Conservation (phyloP, 1,140 invertebrate species). For the Ceratina calcarata region DNA sequence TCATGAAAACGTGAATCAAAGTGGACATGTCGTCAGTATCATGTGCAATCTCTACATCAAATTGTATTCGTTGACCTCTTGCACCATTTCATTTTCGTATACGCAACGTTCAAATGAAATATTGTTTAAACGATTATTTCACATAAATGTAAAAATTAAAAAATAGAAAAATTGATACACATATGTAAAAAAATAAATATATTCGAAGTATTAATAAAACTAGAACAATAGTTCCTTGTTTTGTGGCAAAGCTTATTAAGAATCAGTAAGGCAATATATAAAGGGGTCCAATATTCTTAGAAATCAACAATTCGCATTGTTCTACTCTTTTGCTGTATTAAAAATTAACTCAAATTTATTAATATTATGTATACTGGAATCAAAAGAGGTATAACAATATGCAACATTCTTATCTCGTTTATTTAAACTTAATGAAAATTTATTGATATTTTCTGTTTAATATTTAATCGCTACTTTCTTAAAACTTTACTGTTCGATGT, state of each 20-base stretch:
- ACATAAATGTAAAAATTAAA: constrained; percentile 2
- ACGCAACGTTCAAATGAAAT: constrained; percentile 9
- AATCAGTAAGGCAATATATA: constrained; percentile 18
- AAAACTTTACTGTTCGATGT: constrained; percentile 18
- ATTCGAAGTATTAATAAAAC: constrained; percentile 4
- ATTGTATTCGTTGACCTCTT: background rate
- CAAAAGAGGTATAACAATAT: constrained; percentile 1
- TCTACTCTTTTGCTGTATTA: constrained; percentile 10
- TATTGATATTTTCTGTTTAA: background rate
- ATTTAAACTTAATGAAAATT: background rate
- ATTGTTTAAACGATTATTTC: background rate
- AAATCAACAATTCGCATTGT: background rate
- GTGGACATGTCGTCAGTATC: constrained; percentile 57
- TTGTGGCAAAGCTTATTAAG: background rate
- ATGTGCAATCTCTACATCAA: constrained; percentile 33
- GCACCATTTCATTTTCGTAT: background rate
- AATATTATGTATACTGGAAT: background rate
- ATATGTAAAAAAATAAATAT: constrained; percentile 7
- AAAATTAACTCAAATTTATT: constrained; percentile 20
- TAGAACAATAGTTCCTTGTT: constrained; percentile 17
- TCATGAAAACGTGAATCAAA: constrained; percentile 55
- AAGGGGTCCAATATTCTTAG: constrained; percentile 56
- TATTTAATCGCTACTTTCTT: background rate
- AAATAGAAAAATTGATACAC: background rate
- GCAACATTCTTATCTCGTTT: background rate